phyloP scores from a whole-genome alignment of 2,888 invertebrate genomes.

The Linnaemya vulpina region DNA sequence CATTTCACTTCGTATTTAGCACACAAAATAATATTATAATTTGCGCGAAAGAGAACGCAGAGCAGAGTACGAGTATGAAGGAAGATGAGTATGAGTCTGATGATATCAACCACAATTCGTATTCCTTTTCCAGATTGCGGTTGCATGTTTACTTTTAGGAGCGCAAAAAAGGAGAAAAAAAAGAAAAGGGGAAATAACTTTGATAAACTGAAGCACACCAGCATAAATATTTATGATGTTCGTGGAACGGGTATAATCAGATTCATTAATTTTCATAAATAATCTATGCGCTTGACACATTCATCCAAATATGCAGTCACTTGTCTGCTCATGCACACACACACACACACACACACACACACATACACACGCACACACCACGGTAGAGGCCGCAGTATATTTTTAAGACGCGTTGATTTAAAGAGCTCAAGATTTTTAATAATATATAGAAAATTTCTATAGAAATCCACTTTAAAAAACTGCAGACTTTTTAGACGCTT shows the following conservation, averaged over 20 bases:
- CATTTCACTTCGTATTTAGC: slow-evolving; percentile 6
- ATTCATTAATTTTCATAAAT: slow-evolving; percentile 46
- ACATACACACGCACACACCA: background rate
- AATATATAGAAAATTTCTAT: too few species aligned
- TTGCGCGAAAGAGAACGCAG: background rate
- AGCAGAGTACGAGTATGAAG: background rate
- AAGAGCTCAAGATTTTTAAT: too few species aligned
- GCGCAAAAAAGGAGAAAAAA: too few species aligned
- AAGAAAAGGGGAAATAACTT: too few species aligned
- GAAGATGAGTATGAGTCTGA: background rate
- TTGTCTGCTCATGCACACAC: accelerated
- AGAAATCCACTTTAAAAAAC: too few species aligned
- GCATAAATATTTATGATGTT: slow-evolving; percentile 32
- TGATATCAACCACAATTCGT: background rate
- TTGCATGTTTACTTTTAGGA: background rate
- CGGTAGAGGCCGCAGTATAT: background rate
- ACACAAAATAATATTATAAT: slow-evolving; percentile 16
- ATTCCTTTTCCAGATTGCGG: slow-evolving; percentile 7
- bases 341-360: background rate
- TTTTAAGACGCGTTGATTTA: too few species aligned
- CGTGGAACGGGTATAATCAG: slow-evolving; percentile 21
- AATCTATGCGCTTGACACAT: slow-evolving; percentile 15
- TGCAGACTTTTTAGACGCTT: too few species aligned
- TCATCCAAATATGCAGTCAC: background rate
- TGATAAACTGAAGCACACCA: background rate